Conservation (phyloP, 2,113 vertebrate genomes). For the Salminus brasiliensis region DNA sequence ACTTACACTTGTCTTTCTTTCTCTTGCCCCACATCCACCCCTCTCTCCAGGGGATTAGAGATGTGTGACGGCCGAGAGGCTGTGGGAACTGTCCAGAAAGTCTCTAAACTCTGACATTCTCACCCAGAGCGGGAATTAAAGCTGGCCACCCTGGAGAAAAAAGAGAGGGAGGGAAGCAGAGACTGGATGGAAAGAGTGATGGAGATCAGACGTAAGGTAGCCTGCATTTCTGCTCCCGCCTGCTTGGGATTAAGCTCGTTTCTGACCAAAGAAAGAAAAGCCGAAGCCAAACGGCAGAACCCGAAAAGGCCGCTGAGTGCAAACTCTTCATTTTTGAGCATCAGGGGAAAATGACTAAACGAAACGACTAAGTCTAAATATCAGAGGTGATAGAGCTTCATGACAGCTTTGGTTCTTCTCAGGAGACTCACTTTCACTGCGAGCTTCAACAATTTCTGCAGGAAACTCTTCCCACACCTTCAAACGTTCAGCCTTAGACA, state of each 20-base stretch:
- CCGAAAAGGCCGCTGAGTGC: not conserved
- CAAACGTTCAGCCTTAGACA: too few species aligned
- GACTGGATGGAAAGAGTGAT: constrained; percentile 16
- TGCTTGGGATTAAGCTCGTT: not conserved
- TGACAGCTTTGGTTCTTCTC: too few species aligned
- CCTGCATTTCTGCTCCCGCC: not conserved
- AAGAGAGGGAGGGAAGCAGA: not conserved
- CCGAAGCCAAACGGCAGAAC: not conserved
- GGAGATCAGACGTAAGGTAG: not conserved
- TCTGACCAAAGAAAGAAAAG: not conserved
- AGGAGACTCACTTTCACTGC: too few species aligned
- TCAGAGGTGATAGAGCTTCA: too few species aligned
- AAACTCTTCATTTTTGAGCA: not conserved
- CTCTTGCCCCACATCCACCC: constrained; percentile 46
- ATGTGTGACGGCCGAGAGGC: not conserved
- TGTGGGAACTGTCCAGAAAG: not conserved
- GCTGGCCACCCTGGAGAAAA: constrained; percentile 29
- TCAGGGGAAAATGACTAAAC: too few species aligned
- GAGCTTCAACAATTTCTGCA: too few species aligned
- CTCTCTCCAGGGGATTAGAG: constrained; percentile 65
- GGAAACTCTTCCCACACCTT: too few species aligned
- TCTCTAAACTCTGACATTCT: constrained; percentile 18
- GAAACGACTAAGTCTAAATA: too few species aligned
- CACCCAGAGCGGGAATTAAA: constrained; percentile 18
- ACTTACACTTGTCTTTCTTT: constrained; percentile 41